Evolutionary conservation across 1,140 invertebrate genomes (phyloP).

Genomic region (Trichomalopsis sarcophagae): DNA sequence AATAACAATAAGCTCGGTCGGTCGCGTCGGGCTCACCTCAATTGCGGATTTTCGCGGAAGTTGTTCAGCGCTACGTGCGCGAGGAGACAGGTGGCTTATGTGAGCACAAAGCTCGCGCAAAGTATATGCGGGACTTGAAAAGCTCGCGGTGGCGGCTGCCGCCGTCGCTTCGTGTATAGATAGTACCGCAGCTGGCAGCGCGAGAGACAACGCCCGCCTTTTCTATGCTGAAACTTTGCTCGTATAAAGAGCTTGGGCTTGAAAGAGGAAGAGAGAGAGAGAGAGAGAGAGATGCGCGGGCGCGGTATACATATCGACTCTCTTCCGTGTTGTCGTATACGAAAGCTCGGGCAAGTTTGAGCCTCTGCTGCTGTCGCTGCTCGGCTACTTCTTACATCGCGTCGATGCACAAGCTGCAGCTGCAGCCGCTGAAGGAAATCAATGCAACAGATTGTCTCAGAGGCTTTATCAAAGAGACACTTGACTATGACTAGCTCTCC

Average conservation of each 20-base stretch:
- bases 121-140: constrained; percentile 1
- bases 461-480: constrained; percentile 19
- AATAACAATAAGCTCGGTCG: background rate
- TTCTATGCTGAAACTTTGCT: constrained; percentile 35
- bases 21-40: background rate
- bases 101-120: constrained; percentile 3
- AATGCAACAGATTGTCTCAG: constrained; percentile 21
- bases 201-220: constrained; percentile 18
- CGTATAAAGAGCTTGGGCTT: constrained; percentile 18
- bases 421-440: background rate
- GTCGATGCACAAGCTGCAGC: background rate
- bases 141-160: background rate
- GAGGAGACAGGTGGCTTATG: constrained; percentile 26
- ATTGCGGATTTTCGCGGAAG: background rate
- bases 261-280: background rate
- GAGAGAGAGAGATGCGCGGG: background rate
- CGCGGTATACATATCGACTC: background rate
- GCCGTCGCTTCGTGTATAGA: background rate
- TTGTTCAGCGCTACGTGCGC: background rate
- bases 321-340: background rate
- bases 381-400: background rate
- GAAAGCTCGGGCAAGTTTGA: background rate
- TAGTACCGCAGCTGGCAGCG: background rate
- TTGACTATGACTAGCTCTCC: background rate
- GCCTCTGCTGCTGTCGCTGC: background rate